A percentile compares a stretch with the other conserved stretches of the same genome.
phyloP scores from a whole-genome alignment of 2,113 vertebrate species.

The Ceyx cyanopectus region DNA sequence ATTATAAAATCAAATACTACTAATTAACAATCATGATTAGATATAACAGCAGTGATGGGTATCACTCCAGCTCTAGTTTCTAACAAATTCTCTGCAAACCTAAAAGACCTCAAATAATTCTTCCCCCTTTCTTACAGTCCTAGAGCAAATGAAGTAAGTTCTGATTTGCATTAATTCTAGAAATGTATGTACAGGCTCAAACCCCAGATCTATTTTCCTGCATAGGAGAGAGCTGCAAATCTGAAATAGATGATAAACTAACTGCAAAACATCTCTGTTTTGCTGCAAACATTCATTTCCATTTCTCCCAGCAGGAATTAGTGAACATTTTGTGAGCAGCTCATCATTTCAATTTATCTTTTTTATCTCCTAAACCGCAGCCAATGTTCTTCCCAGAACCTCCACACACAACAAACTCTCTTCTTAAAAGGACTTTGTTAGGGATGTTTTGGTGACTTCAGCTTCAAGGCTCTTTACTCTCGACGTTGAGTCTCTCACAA shows the following conservation, averaged over 20 bases:
- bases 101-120: not conserved
- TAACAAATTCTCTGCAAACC: not conserved
- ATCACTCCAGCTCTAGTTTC: not conserved
- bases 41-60: rapidly evolving
- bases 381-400: too few relatives aligned
- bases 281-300: not conserved
- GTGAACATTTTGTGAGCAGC: not conserved
- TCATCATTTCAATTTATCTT: not conserved
- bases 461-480: not conserved
- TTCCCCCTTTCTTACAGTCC: not conserved
- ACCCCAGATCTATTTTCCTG: not conserved
- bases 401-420: too few relatives aligned
- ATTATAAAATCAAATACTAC: not conserved
- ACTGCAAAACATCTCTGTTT: not conserved
- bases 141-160: not conserved
- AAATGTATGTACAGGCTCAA: not conserved
- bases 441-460: not conserved
- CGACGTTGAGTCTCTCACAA: not conserved
- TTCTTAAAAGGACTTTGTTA: not conserved
- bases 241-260: not conserved
- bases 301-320: not conserved
- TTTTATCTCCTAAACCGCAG: not conserved
- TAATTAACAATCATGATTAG: not conserved
- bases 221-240: not conserved
- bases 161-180: not conserved